These are phyloP conservation scores for Cynaeus angustus DNA, from an alignment of 2,888 invertebrate species.

Conservation along the genomic window DNA sequence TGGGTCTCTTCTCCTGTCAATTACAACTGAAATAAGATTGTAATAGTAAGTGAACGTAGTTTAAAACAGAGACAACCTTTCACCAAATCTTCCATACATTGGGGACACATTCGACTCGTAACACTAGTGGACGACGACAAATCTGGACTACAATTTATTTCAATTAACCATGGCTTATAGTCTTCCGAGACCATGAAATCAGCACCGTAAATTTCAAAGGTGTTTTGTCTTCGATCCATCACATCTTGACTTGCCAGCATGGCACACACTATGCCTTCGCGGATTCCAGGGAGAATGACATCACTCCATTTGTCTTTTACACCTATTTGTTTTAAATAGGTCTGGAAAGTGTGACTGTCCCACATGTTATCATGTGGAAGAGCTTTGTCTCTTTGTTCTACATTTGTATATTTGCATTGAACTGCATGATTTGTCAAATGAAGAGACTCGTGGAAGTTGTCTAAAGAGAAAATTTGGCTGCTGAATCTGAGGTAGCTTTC, in stretches of 20 bases:
- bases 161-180: conserved; percentile 92
- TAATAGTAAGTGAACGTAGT: background rate
- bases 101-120: conserved; percentile 89
- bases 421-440: conserved; percentile 96
- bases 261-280: conserved; percentile 78
- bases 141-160: conserved; percentile 96
- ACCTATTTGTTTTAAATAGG: conserved; percentile 79
- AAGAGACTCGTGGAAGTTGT: conserved; percentile 92
- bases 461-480: conserved; percentile 89
- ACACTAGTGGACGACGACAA: conserved; percentile 93
- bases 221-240: conserved; percentile 87
- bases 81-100: conserved; percentile 91
- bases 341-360: conserved; percentile 89
- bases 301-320: conserved; percentile 87
- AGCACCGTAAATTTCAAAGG: conserved; percentile 95
- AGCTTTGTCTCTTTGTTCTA: conserved; percentile 79
- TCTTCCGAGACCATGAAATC: conserved; percentile 95
- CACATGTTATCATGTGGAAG: conserved; percentile 96
- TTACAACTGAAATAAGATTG: conserved; percentile 77
- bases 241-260: conserved; percentile 90
- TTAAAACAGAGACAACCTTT: conserved; percentile 79
- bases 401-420: conserved; percentile 88
- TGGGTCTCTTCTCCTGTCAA: conserved; percentile 82
- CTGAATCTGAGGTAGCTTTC: conserved; percentile 95
- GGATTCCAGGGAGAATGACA: conserved; percentile 85